Base-by-base conservation (phyloP, 2,888 invertebrate species). In the Amphiduros pacificus region DNA sequence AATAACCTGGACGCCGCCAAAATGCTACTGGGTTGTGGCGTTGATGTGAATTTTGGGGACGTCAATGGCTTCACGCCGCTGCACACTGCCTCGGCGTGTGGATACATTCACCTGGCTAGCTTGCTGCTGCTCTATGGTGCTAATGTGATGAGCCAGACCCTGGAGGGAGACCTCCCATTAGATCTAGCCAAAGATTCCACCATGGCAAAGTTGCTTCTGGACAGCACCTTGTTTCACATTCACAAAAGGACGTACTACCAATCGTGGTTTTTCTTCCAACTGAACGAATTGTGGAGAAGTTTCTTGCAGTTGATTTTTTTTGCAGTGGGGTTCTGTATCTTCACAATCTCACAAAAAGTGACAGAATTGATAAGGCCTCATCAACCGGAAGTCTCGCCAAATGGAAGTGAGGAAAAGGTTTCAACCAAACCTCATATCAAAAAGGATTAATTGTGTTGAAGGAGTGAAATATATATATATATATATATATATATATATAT, bases 1-100 rank as follows among this genome's bases (percentile, higher is more conserved):
- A 77, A 78, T 68, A 78, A 78, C 61, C 56, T 77, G 29, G 77
- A 78, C 66, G 71, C 73, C 49, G 73, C 74, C 20, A 78, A 78
- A 68, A 60, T 77, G 41, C 66, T 78, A 40, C 62, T 78, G 31
- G 66, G 64, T 24, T 58, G 71, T 50, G 75, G 76, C 11, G 76
- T 76, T 2, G 71, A 74, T 44, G 73, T 76, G 5, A 67, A 74
- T 49, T 69, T 69, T 6, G 73, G 75, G 64, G 77, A 78, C 64
- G 66, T 73, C 5, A 67, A 77, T 56, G 77, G 77, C 0, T 74
- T 77, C 56, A 73, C 72, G 36, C 74, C 77, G 1, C 57, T 78
- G 20, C 77, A 78, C 63, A 76, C 77, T 1, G 76, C 77, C 9
- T 71, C 77, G 2, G 77, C 77, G 2, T 72, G 76, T 56, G 77